Conservation (phyloP, 2,797 vertebrate genomes). For the Lates japonicus region DNA sequence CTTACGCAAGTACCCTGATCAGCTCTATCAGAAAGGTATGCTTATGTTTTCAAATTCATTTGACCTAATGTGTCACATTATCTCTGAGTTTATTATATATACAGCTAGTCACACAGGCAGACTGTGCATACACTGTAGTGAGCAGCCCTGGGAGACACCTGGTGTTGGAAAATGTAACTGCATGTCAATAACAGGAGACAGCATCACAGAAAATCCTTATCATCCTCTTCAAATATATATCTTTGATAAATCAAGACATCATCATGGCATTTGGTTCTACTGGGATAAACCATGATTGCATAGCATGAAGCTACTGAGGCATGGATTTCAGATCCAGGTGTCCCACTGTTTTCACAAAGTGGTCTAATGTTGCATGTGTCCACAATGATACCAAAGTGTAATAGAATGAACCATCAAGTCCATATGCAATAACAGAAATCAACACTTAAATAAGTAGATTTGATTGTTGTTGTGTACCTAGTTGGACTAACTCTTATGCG, state of each 20-base stretch:
- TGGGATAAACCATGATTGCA: background rate
- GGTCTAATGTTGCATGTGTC: background rate
- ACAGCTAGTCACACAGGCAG: background rate
- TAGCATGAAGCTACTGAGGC: background rate
- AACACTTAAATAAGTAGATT: background rate
- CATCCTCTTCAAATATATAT: background rate
- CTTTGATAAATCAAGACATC: background rate
- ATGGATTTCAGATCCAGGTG: background rate
- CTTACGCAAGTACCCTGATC: background rate
- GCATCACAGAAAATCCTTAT: background rate
- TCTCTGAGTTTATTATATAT: background rate
- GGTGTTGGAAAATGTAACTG: slow-evolving; percentile 72
- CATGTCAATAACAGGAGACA: slow-evolving; percentile 32
- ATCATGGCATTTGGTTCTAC: background rate
- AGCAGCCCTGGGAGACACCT: slow-evolving; percentile 78
- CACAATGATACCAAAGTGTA: background rate
- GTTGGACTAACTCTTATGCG: background rate
- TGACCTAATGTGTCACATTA: background rate
- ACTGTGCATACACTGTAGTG: background rate
- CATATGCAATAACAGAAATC: background rate
- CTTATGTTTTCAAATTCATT: background rate
- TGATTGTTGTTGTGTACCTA: background rate
- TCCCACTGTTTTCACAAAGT: background rate
- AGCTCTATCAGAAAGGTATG: background rate
- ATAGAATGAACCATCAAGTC: background rate